A percentile compares a stretch with the other conserved stretches of the same genome.
Evolutionary conservation across 2,888 invertebrate species (phyloP).

Genomic region (Gastracanthus pulcherrimus): DNA sequence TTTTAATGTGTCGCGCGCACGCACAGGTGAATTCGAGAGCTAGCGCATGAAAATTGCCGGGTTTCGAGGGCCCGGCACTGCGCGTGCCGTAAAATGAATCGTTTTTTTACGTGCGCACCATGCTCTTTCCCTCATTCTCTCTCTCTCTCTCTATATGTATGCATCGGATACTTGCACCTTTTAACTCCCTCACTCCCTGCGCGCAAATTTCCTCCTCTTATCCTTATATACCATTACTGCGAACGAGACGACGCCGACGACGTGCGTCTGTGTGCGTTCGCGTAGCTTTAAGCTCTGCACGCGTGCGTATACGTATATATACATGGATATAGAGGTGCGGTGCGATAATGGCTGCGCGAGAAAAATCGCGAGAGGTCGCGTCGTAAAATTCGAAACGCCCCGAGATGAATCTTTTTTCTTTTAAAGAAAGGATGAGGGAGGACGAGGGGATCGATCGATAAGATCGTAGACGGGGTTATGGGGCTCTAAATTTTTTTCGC

Average conservation of each 20-base stretch:
- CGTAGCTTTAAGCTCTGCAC: background rate
- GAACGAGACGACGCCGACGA: background rate
- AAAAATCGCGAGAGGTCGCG: constrained; percentile 17
- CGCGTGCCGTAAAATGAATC: constrained; percentile 61
- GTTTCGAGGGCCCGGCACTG: constrained; percentile 44
- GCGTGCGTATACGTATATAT: background rate
- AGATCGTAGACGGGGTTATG: constrained; percentile 11
- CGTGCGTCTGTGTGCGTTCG: background rate
- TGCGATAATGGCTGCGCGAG: constrained; percentile 13
- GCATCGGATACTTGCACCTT: constrained; percentile 4
- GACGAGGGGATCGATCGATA: constrained; percentile 10
- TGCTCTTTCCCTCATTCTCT: background rate
- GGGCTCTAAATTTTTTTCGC: constrained; percentile 24
- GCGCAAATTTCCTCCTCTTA: constrained; percentile 38
- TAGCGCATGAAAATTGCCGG: constrained; percentile 62
- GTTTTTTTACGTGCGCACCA: constrained; percentile 65
- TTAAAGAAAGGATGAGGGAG: background rate
- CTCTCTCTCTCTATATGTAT: too few relatives aligned
- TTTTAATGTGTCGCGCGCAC: constrained; percentile 64
- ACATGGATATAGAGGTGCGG: background rate
- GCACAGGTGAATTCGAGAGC: constrained; percentile 55
- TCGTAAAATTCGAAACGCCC: constrained; percentile 30
- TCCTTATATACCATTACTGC: constrained; percentile 18
- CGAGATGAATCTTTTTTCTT: constrained; percentile 26
- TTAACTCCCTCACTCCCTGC: constrained; percentile 3